Evolutionary conservation across 2,888 invertebrate genomes (phyloP).

Genomic region (Hypsopygia costalis): DNA sequence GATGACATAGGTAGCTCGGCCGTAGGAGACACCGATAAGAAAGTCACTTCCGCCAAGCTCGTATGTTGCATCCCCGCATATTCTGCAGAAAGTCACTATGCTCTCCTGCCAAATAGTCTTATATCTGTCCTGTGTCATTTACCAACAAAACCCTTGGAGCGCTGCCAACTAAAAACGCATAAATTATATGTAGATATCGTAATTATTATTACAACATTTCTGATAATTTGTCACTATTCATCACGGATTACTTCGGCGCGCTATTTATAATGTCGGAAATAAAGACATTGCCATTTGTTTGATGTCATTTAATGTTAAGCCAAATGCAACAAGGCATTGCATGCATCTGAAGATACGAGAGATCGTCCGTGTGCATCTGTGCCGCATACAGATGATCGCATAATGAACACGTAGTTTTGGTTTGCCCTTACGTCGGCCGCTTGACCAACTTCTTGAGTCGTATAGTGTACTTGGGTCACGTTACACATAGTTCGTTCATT

Average conservation of each 20-base stretch:
- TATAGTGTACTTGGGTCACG: too few species aligned
- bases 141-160: constrained; percentile 38
- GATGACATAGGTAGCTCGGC: too few species aligned
- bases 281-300: neutral
- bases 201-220: constrained; percentile 27
- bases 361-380: constrained; percentile 16
- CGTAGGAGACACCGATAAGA: neutral
- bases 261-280: neutral
- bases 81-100: constrained; percentile 27
- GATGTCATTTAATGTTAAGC: neutral
- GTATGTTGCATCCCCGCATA: neutral
- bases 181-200: constrained; percentile 24
- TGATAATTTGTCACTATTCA: constrained; percentile 1
- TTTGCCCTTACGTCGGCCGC: constrained; percentile 44
- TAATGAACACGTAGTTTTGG: constrained; percentile 35
- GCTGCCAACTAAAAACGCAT: constrained; percentile 39
- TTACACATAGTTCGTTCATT: constrained; percentile 42
- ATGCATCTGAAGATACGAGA: neutral
- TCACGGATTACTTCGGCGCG: neutral
- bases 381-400: constrained; percentile 47
- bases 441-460: constrained; percentile 62
- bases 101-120: constrained; percentile 42
- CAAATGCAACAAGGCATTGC: neutral
- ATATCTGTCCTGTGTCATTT: constrained; percentile 41
- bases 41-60: constrained; percentile 2